Base-by-base conservation (phyloP, 2,797 vertebrate genomes). In the Smutsia temminckii region DNA sequence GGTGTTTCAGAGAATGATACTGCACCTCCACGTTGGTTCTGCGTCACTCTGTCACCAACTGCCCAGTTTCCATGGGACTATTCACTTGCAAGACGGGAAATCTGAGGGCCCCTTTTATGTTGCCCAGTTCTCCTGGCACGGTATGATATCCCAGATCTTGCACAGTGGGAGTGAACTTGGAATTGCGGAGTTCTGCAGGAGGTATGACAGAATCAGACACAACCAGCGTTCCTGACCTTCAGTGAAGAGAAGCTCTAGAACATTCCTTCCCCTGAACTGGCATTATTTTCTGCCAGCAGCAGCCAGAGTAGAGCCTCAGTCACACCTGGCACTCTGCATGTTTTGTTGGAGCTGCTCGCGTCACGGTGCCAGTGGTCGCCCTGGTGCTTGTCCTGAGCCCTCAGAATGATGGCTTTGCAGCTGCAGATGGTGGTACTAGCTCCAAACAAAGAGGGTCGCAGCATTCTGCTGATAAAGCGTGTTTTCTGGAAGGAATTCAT, bases 381-480 rank as follows among this genome's bases (percentile, higher is more conserved):
- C 93, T 96, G 80, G 93, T 91, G 21, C 91, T 92, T 87, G 32
- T 94, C 75, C 18, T 5, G 92, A 93, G 75, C 85, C 81, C 88
- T 89, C 87, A 57, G 72, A 96, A 74, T 79, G 88, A 95, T 94
- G 89, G 81, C 92, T 97, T 96, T 37, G 57, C 89, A 78, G 59
- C 84, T 63, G 92, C 81, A 94, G 95, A 95, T 75, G 91, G 77
- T 86, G 90, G 83, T 49, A 21, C 83, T 25, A n/a, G 42, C 92
- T 95, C 72, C 72, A 94, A 64, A 96, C 93, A 88, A 97, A 94
- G 69, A 81, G 81, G 92, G 89, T 94, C 96, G 90, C 46, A 91
- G 66, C 81, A 55, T 90, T 71, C 75, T 91, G 96, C 75, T 86
- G 97, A 34, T 17, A 68, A 20, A 77, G 63, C 72, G 81, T 37